Conservation (phyloP, 2,888 invertebrate species). For the Caenorhabditis uteleia region DNA sequence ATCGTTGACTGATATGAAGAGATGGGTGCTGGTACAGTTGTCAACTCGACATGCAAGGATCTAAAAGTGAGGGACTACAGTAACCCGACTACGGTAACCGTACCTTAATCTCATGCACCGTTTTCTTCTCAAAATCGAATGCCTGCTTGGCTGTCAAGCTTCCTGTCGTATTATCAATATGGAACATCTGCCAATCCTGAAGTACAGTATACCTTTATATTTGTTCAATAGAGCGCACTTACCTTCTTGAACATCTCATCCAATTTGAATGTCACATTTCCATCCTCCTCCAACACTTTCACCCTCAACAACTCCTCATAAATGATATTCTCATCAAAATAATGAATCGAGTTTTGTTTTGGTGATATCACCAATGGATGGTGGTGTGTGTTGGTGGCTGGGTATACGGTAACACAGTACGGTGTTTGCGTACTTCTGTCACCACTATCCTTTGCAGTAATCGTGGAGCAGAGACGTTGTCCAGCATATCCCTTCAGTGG, state of each 20-base stretch:
- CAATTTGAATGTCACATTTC: constrained; percentile 30
- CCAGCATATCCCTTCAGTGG: constrained; percentile 43
- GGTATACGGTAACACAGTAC: constrained; percentile 49
- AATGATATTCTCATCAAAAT: constrained; percentile 49
- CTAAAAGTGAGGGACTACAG: constrained; percentile 1
- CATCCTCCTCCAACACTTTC: constrained; percentile 40
- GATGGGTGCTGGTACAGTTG: constrained; percentile 45
- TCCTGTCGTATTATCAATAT: constrained; percentile 27
- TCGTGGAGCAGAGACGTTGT: constrained; percentile 34
- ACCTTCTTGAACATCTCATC: constrained; percentile 52
- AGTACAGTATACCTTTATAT: too few relatives aligned
- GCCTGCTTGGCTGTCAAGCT: constrained; percentile 32
- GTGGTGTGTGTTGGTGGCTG: constrained; percentile 45
- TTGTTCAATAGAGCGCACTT: too few relatives aligned
- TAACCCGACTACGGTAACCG: constrained; percentile 1
- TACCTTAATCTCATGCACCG: constrained; percentile 51
- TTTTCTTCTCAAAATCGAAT: constrained; percentile 58
- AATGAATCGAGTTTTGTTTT: constrained; percentile 52
- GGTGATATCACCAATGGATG: constrained; percentile 46
- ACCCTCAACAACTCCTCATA: constrained; percentile 46
- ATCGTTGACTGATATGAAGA: constrained; percentile 55
- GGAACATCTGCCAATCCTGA: constrained; percentile 46
- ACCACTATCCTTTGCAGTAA: constrained; percentile 6
- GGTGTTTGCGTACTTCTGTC: constrained; percentile 7
- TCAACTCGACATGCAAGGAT: constrained; percentile 35